These are phyloP conservation scores for Pseudopodoces humilis DNA, from an alignment of 2,113 vertebrate species.

Conservation along the genomic window DNA sequence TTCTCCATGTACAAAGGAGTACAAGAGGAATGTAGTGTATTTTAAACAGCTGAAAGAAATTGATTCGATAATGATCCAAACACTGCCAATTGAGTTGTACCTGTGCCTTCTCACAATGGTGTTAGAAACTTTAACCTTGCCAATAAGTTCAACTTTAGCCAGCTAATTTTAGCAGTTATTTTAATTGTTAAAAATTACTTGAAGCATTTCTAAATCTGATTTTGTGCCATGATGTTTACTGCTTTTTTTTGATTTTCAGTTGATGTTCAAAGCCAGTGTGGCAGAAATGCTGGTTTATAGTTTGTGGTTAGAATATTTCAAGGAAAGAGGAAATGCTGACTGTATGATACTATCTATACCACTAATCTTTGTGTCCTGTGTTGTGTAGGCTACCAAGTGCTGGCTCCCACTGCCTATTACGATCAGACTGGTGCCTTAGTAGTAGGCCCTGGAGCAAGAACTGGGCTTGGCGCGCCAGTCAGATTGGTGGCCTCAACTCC, in stretches of 20 bases:
- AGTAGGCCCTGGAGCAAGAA: constrained; percentile 91
- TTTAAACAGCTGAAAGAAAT: background rate
- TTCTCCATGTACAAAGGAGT: background rate
- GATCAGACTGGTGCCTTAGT: constrained; percentile 95
- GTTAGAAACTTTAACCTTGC: background rate
- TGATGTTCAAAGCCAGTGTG: background rate
- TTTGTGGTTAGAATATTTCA: background rate
- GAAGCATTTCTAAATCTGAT: background rate
- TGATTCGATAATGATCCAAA: background rate
- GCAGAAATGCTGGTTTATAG: background rate
- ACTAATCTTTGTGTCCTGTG: constrained; percentile 29
- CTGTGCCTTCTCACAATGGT: background rate
- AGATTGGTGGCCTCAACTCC: constrained; percentile 91
- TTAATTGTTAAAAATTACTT: background rate
- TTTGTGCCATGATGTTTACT: background rate
- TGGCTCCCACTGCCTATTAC: constrained; percentile 94
- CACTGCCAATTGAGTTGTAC: background rate
- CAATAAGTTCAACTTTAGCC: background rate
- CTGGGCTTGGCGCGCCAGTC: constrained; percentile 89
- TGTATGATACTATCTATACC: background rate
- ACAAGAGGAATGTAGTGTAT: background rate
- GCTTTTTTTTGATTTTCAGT: background rate
- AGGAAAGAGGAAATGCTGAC: background rate
- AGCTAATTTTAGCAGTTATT: background rate
- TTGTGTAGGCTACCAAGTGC: constrained; percentile 89